Evolutionary conservation across 2,113 vertebrate species (phyloP), one percentile per base, ranked within the genome.

Genomic region (Gallinago jamesoni): DNA sequence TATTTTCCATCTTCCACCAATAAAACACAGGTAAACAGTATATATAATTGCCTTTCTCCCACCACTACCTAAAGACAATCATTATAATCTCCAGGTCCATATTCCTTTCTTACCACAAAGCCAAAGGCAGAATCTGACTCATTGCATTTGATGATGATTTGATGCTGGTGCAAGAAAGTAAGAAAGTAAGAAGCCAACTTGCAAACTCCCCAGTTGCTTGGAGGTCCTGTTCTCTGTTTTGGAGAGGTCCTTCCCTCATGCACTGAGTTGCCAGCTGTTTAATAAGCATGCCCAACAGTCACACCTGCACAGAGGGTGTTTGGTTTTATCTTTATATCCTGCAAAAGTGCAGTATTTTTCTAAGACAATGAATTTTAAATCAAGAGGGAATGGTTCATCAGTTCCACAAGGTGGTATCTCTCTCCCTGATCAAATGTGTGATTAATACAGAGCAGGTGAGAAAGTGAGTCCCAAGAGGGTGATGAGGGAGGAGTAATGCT

Each of bases 401-500:
- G 33, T 79, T 89, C 73, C 55, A 82, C 77, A 83, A 80, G 41
- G 57, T 75, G 41, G 35, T 76, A n/a, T 75, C 57, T 84, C 48
- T 87, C n/a, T 70, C 67, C 37, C 41, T 0, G 4, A 66, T 83
- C 73, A 76, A 84, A 72, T 50, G 22, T n/a, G 31, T 27, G 35
- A 91, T 82, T 94, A 81, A 95, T 66, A 76, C 59, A 91, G 8
- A 75, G 35, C 30, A 85, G 41, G 20, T 87, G 37, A 87, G 67
- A 93, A 87, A 91, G 62, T 55, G 89, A 91, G 72, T 78, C 90
- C 60, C 79, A 64, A 50, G 88, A 94, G 72, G 10, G 57, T 57
- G 52, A 62, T 85, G 62, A 92, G 23, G 74, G 70, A 93, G 92
- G 53, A 85, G 37, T 82, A 50, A 95, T 92, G 66, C 48, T 89